Percentiles rank a stretch among this genome's conserved stretches.
Conservation (phyloP, 2,797 vertebrate genomes). For the Ptychobarbus kaznakovi region DNA sequence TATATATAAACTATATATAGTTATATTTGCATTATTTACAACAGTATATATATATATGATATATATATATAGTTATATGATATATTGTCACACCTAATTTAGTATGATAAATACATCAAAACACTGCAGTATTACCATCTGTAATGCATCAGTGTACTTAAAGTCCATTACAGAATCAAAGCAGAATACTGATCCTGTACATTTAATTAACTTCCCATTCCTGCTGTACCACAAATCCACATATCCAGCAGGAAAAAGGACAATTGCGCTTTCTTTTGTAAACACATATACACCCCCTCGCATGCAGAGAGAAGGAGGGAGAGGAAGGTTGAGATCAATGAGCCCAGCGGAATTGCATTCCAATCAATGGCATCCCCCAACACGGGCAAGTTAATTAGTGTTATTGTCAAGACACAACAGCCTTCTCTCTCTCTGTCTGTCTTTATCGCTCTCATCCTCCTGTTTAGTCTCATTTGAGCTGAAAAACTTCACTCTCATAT, state of each 20-base stretch:
- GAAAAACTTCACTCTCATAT: constrained; percentile 68
- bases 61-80: too few relatives aligned
- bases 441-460: constrained; percentile 72
- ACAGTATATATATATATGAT: not conserved
- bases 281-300: constrained; percentile 53
- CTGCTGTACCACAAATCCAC: constrained; percentile 31
- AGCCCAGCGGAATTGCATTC: constrained; percentile 64
- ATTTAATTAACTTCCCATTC: constrained; percentile 41
- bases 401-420: constrained; percentile 58
- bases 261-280: constrained; percentile 51
- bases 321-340: constrained; percentile 66
- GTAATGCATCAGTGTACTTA: constrained; percentile 20
- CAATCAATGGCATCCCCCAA: constrained; percentile 69
- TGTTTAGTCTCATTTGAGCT: constrained; percentile 75
- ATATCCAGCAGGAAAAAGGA: constrained; percentile 53
- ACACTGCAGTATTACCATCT: constrained; percentile 36
- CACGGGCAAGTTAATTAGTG: constrained; percentile 63
- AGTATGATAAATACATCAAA: not conserved
- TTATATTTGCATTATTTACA: too few relatives aligned
- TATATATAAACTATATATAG: too few relatives aligned
- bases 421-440: constrained; percentile 62
- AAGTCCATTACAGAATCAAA: constrained; percentile 7
- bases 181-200: constrained; percentile 24
- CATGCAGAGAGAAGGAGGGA: constrained; percentile 69
- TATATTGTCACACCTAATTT: not conserved